These are phyloP conservation scores for Oryzias melastigma DNA, from an alignment of 2,113 vertebrate species.

Conservation along the genomic window DNA sequence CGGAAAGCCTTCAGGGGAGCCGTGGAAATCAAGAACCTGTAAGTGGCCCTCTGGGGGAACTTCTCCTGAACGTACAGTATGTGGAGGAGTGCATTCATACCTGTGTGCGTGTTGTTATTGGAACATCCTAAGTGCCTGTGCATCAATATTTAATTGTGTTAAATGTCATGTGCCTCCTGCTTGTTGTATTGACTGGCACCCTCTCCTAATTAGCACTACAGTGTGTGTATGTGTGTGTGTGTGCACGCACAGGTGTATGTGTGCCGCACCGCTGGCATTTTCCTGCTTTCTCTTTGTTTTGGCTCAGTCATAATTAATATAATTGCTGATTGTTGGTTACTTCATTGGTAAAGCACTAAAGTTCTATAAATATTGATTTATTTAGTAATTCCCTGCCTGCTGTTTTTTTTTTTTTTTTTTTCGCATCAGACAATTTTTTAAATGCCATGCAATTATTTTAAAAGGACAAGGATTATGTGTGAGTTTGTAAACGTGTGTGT, in stretches of 20 bases:
- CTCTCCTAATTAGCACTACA: conserved; percentile 49
- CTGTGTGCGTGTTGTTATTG: not conserved
- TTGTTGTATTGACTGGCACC: conserved; percentile 59
- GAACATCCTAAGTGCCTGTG: conserved; percentile 35
- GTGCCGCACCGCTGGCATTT: conserved; percentile 16
- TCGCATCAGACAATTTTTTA: conserved; percentile 43
- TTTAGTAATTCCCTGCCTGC: conserved; percentile 35
- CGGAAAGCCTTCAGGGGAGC: conserved; percentile 97
- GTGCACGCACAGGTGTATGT: not conserved
- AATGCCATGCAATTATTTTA: conserved; percentile 66
- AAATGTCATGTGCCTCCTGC: conserved; percentile 74
- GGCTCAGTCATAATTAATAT: conserved; percentile 41
- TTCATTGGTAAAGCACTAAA: conserved; percentile 47
- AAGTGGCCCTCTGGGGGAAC: conserved; percentile 73
- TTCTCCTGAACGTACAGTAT: conserved; percentile 4
- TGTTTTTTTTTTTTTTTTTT: conserved; percentile 17
- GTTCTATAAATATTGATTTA: conserved; percentile 65
- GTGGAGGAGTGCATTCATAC: not conserved
- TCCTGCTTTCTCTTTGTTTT: not conserved
- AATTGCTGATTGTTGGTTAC: conserved; percentile 63
- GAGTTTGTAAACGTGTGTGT: conserved; percentile 14
- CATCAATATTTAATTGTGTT: conserved; percentile 77
- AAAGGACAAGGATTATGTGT: conserved; percentile 43
- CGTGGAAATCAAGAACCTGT: conserved; percentile 98
- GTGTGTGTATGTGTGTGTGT: conserved; percentile 25